A percentile compares a stretch with the other conserved stretches of the same genome.
Conservation (phyloP, 2,113 vertebrate genomes). For the Ellobius talpinus region DNA sequence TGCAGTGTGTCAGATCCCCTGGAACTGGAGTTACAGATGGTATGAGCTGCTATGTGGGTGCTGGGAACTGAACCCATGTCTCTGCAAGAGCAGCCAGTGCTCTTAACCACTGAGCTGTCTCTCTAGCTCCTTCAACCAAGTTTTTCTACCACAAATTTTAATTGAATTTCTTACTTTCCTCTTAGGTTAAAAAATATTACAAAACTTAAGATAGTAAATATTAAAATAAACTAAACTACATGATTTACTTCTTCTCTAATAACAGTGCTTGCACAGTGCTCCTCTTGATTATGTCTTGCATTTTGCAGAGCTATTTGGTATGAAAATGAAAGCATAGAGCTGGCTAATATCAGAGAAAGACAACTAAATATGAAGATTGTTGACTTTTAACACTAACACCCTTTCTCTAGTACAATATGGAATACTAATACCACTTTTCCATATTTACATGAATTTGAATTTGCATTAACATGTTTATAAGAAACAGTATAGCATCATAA, state of each 20-base stretch:
- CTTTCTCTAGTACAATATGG: constrained; percentile 25
- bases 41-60: neutral
- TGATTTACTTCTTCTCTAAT: neutral
- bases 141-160: neutral
- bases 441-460: neutral
- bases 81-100: neutral
- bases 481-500: neutral
- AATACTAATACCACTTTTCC: neutral
- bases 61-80: neutral
- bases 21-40: neutral
- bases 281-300: neutral
- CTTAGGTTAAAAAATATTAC: constrained; percentile 1
- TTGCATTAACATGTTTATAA: neutral
- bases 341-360: constrained; percentile 6
- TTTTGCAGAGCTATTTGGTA: constrained; percentile 8
- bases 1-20: neutral
- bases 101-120: neutral
- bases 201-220: neutral
- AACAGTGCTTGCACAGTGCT: neutral
- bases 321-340: constrained; percentile 11
- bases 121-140: neutral
- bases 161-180: constrained; percentile 13
- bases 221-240: neutral
- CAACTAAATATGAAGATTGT: neutral
- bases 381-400: neutral